These are phyloP conservation scores for Eulemur coronatus DNA, from an alignment of 2,797 vertebrate genomes.

Conservation along the genomic window DNA sequence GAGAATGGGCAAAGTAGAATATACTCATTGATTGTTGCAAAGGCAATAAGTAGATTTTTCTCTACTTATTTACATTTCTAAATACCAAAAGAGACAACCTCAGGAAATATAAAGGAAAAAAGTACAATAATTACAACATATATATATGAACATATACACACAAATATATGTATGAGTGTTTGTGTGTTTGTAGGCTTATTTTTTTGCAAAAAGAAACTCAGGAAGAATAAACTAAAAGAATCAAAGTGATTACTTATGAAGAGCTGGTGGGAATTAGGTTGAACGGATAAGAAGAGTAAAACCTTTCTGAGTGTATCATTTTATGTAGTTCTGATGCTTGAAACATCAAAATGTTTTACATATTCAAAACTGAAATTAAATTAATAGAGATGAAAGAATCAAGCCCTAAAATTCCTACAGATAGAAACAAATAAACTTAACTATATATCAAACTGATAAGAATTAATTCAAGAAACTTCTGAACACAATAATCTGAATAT, in stretches of 20 bases:
- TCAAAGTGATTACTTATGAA: neutral
- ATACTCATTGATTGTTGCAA: too few species aligned
- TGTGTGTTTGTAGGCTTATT: neutral
- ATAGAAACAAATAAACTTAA: neutral
- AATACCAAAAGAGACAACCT: neutral
- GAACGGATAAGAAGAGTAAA: neutral
- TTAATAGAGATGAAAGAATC: neutral
- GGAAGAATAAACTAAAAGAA: neutral
- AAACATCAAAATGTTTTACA: neutral
- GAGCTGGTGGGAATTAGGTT: neutral
- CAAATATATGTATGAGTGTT: neutral
- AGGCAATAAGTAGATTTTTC: too few species aligned
- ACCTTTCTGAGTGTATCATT: neutral
- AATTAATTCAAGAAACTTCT: neutral
- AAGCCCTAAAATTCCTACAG: neutral
- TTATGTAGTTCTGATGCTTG: neutral
- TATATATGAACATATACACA: neutral
- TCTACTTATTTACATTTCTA: too few species aligned
- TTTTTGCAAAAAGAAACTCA: neutral
- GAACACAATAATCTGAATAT: neutral
- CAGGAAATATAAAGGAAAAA: neutral
- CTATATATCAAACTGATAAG: neutral
- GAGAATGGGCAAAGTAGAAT: too few species aligned
- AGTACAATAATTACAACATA: neutral
- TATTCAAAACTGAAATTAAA: neutral